Evolutionary conservation across 2,888 invertebrate species (phyloP), one percentile per base, ranked within the genome.

Genomic region (Monochamus alternatus): DNA sequence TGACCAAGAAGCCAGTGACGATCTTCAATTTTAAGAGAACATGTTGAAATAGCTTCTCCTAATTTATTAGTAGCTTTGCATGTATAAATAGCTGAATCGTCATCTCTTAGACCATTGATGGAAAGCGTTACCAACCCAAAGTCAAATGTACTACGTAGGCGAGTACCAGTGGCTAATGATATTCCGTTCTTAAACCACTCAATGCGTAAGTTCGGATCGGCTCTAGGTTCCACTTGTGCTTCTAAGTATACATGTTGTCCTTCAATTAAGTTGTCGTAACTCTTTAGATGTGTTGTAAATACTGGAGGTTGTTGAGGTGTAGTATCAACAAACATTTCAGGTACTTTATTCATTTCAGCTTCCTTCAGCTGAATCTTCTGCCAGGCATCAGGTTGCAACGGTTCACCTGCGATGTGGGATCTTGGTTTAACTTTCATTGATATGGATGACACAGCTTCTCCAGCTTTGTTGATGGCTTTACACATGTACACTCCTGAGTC

Each of bases 111-210:
- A 3, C 96, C 94, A 86, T 96, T 96, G 77, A 98, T 95, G 14
- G 97, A 96, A 43, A 98, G 89, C 0, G 97, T 96, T 0, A 99
- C 98, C 77, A 98, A 92, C 65, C 99, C 99, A 89, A 99, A 99
- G 88, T 99, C 99, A 86, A 98, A 97, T 38, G 97, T 96, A 83
- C 97, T 97, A 86, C 96, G 95, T 78, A 98, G 92, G 82, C 98
- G 93, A 51, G 98, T 95, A 81, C 96, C 97, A 76, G 96, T 96
- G 75, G 95, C 95, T 22, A 97, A 90, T 0, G 95, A 92, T 63
- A 95, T 89, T n/a, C 97, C 96, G 87, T 97, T 97, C 87, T 97
- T 97, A 89, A 95, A 97, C 97, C 97, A 97, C 88, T 97, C 97
- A 73, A 96, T 94, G 76, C 94, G 92, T 55, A 97, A 90, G 86